phyloP scores from a whole-genome alignment of 2,888 invertebrate species.

The Diarsia mendica region DNA sequence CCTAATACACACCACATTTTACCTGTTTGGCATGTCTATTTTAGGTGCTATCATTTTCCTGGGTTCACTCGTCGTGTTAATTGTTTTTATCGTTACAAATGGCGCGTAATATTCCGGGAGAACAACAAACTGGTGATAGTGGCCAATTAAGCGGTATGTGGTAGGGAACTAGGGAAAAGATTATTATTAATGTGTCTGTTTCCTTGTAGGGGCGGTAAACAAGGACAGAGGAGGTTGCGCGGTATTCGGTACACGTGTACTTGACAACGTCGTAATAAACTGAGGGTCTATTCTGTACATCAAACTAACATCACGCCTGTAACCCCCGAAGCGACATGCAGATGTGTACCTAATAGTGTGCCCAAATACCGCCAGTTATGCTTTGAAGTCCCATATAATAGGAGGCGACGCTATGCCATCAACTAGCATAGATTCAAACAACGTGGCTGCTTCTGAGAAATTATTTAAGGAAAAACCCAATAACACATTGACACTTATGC shows the following conservation, averaged over 20 bases:
- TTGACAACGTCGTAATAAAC: neutral
- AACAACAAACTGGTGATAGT: slow-evolving; percentile 49
- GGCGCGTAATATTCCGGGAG: slow-evolving; percentile 45
- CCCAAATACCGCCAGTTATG: too few relatives aligned
- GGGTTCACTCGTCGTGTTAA: slow-evolving; percentile 25
- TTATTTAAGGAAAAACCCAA: too few relatives aligned
- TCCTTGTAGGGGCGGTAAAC: slow-evolving; percentile 47
- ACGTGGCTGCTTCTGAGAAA: neutral
- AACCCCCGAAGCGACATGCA: too few relatives aligned
- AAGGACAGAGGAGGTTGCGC: neutral
- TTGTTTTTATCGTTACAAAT: slow-evolving; percentile 46
- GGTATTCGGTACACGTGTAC: slow-evolving; percentile 23
- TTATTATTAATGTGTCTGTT: slow-evolving; percentile 52
- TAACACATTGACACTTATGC: neutral
- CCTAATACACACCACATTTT: slow-evolving; percentile 20
- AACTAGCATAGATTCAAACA: neutral
- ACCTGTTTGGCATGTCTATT: slow-evolving; percentile 55
- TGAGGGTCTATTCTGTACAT: too few relatives aligned
- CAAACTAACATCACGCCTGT: neutral
- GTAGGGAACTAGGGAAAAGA: slow-evolving; percentile 44
- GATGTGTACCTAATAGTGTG: too few relatives aligned
- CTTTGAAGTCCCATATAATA: neutral
- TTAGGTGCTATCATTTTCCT: slow-evolving; percentile 40
- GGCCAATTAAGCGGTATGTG: slow-evolving; percentile 51
- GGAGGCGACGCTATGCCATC: neutral